phyloP scores from a whole-genome alignment of 2,113 vertebrate genomes.

The Varanus salvator region DNA sequence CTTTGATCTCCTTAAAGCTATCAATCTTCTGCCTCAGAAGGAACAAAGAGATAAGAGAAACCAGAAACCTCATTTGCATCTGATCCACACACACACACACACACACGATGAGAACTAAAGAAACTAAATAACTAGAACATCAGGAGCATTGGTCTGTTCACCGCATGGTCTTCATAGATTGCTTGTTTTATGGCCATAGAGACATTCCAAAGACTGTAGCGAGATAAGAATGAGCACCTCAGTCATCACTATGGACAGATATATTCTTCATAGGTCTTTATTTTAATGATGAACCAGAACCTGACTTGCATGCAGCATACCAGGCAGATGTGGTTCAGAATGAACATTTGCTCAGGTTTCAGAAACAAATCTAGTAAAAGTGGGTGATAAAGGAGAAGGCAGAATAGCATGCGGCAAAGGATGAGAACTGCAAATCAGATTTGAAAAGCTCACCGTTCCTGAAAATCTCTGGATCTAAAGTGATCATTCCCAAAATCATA shows the following conservation, averaged over 20 bases:
- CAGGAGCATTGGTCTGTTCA: constrained; percentile 62
- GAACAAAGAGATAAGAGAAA: constrained; percentile 75
- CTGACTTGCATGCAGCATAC: constrained; percentile 54
- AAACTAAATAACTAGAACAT: constrained; percentile 66
- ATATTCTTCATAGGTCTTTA: constrained; percentile 66
- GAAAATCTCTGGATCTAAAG: constrained; percentile 35
- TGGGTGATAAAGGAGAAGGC: constrained; percentile 42
- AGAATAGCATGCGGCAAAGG: constrained; percentile 44
- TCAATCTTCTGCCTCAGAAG: constrained; percentile 68
- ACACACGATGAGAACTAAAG: constrained; percentile 25
- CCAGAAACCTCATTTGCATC: constrained; percentile 72
- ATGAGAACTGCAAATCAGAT: constrained; percentile 39
- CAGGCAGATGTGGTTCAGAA: constrained; percentile 56
- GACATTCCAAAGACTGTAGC: constrained; percentile 61
- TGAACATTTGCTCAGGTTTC: constrained; percentile 58
- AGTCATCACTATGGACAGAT: constrained; percentile 65
- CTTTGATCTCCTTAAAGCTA: constrained; percentile 75
- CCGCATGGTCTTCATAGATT: constrained; percentile 66
- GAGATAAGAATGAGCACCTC: constrained; percentile 70
- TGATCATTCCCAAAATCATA: constrained; percentile 47
- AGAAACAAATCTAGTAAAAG: constrained; percentile 62
- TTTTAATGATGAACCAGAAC: constrained; percentile 69
- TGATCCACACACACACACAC: constrained; percentile 60
- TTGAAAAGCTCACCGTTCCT: constrained; percentile 45
- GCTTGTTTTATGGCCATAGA: constrained; percentile 70